Percentiles rank a stretch among this genome's conserved stretches.
These are phyloP conservation scores for Scomber japonicus DNA, from an alignment of 2,113 vertebrate genomes.

Conservation along the genomic window DNA sequence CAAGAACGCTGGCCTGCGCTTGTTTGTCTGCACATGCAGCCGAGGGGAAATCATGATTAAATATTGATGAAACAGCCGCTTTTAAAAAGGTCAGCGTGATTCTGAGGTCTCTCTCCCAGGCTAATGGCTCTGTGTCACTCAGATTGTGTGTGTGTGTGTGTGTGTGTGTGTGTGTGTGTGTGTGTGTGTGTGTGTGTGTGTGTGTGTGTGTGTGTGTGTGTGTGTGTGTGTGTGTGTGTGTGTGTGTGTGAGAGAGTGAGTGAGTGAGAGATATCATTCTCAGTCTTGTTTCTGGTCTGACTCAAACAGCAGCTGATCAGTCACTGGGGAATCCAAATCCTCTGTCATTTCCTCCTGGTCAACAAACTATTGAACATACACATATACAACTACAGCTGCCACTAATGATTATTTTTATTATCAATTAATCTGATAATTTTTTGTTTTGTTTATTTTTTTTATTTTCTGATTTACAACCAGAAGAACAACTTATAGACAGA, in stretches of 20 bases:
- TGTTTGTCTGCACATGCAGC: constrained; percentile 14
- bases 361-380: not conserved
- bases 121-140: constrained; percentile 4
- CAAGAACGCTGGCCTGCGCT: not conserved
- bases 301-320: constrained; percentile 1
- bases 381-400: no score
- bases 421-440: no score
- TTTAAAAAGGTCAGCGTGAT: constrained; percentile 51
- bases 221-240: not conserved
- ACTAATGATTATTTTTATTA: no score
- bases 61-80: constrained; percentile 54
- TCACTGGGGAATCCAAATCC: not conserved
- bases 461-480: no score
- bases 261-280: not conserved
- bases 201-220: not conserved
- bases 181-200: not conserved
- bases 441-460: no score
- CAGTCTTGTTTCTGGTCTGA: not conserved
- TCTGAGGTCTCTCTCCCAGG: constrained; percentile 22
- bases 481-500: no score
- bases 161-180: not conserved
- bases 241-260: no score
- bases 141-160: not conserved
- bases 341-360: not conserved
- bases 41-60: constrained; percentile 47